phyloP scores from a whole-genome alignment of 2,888 invertebrate species.

The Metopia argyrocephala region DNA sequence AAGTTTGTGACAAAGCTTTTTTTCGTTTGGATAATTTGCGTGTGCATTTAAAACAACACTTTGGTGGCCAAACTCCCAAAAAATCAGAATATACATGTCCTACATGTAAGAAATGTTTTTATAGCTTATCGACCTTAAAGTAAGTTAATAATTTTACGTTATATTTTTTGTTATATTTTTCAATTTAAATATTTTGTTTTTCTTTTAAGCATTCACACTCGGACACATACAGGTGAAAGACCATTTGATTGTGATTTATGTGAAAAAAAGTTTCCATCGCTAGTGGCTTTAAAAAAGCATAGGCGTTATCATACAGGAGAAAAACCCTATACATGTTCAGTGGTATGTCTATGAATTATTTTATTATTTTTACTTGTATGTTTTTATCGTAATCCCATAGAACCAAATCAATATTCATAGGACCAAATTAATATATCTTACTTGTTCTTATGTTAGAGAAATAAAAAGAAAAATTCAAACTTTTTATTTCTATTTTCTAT shows the following conservation, averaged over 20 bases:
- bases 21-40: slow-evolving; percentile 84
- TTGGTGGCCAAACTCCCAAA: slow-evolving; percentile 81
- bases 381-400: no score
- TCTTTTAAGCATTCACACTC: slow-evolving; percentile 81
- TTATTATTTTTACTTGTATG: background rate
- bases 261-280: slow-evolving; percentile 84
- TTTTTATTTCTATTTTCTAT: no score
- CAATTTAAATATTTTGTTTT: background rate
- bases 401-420: no score
- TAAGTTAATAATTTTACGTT: slow-evolving; percentile 61
- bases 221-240: slow-evolving; percentile 84
- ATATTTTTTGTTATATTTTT: background rate
- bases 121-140: slow-evolving; percentile 81
- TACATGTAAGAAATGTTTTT: slow-evolving; percentile 84
- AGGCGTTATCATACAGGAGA: slow-evolving; percentile 82
- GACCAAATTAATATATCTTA: no score
- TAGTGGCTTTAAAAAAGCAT: slow-evolving; percentile 88
- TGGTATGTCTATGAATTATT: slow-evolving; percentile 77
- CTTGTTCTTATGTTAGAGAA: no score
- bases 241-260: slow-evolving; percentile 87
- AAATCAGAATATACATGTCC: slow-evolving; percentile 82
- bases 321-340: slow-evolving; percentile 84
- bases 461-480: no score
- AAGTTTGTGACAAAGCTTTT: slow-evolving; percentile 77
- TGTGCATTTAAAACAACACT: slow-evolving; percentile 85